These are phyloP conservation scores for Eugnorisma glareosa DNA, from an alignment of 2,888 invertebrate genomes.

Conservation along the genomic window DNA sequence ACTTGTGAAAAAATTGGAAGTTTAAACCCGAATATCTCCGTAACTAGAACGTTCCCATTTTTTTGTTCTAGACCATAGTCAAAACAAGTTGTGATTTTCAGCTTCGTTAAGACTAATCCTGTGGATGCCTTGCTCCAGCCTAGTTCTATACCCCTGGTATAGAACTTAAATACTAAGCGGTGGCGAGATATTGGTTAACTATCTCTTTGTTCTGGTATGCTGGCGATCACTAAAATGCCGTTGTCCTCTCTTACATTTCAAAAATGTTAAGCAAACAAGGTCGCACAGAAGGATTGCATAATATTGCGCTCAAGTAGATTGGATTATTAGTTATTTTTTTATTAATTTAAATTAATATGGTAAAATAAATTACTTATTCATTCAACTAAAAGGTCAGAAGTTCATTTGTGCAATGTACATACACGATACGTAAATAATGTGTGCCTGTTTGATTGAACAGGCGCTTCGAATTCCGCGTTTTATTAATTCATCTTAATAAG, in stretches of 20 bases:
- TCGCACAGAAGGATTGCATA: background rate
- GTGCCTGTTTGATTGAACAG: background rate
- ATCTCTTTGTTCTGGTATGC: no score
- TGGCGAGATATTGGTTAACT: no score
- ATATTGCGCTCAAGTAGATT: background rate
- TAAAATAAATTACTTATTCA: background rate
- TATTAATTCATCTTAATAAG: background rate
- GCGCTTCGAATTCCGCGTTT: background rate
- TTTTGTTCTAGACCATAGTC: no score
- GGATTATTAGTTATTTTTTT: background rate
- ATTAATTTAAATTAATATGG: background rate
- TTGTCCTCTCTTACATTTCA: background rate
- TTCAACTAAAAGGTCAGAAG: background rate
- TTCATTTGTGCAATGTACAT: constrained; percentile 10
- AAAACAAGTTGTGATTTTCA: no score
- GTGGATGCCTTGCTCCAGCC: no score
- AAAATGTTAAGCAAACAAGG: background rate
- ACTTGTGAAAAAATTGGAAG: no score
- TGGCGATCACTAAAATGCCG: no score
- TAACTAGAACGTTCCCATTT: no score
- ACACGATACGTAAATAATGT: background rate
- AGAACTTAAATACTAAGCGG: no score
- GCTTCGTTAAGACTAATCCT: no score
- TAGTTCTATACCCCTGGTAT: no score
- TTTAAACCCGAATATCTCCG: no score